Evolutionary conservation across 2,113 vertebrate species (phyloP), one percentile per base, ranked within the genome.

Genomic region (Vulpes lagopus): DNA sequence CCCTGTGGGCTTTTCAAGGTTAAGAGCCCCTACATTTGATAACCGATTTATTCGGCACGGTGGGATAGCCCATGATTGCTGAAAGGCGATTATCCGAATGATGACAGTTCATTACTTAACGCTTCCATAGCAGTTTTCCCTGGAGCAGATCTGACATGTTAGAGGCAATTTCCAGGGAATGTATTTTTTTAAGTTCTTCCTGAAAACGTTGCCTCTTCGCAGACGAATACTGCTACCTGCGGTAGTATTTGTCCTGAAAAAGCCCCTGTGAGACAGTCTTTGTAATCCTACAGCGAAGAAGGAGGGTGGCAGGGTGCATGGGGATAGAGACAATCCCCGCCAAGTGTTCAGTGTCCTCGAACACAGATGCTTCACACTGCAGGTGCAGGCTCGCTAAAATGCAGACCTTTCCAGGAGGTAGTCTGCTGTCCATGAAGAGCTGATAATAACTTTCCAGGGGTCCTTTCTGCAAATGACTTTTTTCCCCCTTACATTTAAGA

Each of bases 281-380:
- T 16, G 23, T 35, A 43, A 57, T 27, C 35, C 5, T 2, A 2
- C 17, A 16, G 16, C 17, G 22, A n/a, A 32, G n/a, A 11, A 6
- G 19, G 51, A 5, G 35, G 60, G 0, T 0, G 17, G 27, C 1
- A 5, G 27, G 76, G 57, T 1, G 20, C 1, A 1, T 0, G 2
- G 59, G 62, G 59, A 22, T 20, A 1, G 22, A 84, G 62, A 38
- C n/a, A 55, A 71, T 8, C 71, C 5, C 38, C 8, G 5, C 0
- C 6, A 35, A 65, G 35, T 8, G 35, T 49, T 16, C 64, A 17
- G 25, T 1, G 14, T 55, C 38, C 67, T 22, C 2, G n/a, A 8
- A 53, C 22, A 30, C 22, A 1, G 49, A 14, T 8, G 27, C 89
- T 43, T 60, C 64, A 30, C 38, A 2, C 0, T 7, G 49, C 35